Conservation (phyloP, 1,140 invertebrate species). For the Pseudachorutes palmiensis region DNA sequence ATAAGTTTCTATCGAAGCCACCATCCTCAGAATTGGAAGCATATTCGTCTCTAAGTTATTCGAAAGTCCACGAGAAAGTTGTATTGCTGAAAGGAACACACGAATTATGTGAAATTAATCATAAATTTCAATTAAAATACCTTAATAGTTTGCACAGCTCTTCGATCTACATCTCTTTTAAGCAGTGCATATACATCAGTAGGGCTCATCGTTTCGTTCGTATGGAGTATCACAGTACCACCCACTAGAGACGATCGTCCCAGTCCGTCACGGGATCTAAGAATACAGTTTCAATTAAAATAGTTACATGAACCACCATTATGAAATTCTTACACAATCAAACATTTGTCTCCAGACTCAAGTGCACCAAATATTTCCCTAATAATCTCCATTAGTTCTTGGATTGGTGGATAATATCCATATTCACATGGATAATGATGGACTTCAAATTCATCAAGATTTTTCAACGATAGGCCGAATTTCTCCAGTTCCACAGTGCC, state of each 20-base stretch:
- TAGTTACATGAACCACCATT: neutral
- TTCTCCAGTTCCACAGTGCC: conserved; percentile 12
- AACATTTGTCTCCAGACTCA: conserved; percentile 10
- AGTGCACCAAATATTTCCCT: conserved; percentile 7
- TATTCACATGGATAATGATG: conserved; percentile 14
- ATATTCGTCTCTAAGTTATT: conserved; percentile 11
- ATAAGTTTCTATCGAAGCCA: neutral
- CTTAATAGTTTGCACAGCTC: conserved; percentile 25
- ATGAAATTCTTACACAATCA: conserved; percentile 16
- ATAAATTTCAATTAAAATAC: conserved; percentile 9
- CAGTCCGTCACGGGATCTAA: conserved; percentile 22
- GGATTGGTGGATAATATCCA: conserved; percentile 12
- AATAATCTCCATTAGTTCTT: conserved; percentile 12
- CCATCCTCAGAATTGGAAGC: neutral
- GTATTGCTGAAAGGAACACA: conserved; percentile 20
- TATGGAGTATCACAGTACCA: conserved; percentile 21
- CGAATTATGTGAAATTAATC: neutral
- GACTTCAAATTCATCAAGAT: neutral
- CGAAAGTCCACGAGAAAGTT: conserved; percentile 27
- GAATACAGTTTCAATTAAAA: neutral
- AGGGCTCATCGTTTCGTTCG: conserved; percentile 16
- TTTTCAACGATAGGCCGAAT: conserved; percentile 3
- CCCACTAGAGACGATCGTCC: conserved; percentile 17
- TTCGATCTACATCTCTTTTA: conserved; percentile 7
- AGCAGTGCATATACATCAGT: conserved; percentile 18